Conservation (phyloP, 2,113 vertebrate species). For the Mungos mungo region DNA sequence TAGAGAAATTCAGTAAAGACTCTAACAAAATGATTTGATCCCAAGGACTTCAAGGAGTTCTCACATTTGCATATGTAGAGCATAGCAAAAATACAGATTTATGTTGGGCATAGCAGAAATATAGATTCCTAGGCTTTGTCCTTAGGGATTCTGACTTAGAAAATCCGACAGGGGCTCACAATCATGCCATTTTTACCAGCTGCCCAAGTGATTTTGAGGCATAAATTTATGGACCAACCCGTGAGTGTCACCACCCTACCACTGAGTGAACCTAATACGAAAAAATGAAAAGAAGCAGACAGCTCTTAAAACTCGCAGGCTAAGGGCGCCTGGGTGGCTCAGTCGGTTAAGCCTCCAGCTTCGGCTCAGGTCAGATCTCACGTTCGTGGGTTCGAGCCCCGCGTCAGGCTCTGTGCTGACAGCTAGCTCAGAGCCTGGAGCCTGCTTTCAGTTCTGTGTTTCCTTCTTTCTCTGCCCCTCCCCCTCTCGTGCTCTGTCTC, state of each 20-base stretch:
- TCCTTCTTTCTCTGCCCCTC: no score
- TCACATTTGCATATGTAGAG: background rate
- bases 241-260: background rate
- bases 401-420: no score
- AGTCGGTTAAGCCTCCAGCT: no score
- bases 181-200: background rate
- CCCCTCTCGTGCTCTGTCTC: no score
- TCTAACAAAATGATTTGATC: background rate
- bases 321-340: no score
- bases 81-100: background rate
- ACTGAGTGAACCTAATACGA: background rate
- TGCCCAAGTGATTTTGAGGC: background rate
- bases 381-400: no score
- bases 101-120: background rate
- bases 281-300: background rate
- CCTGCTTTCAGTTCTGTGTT: no score
- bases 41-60: background rate
- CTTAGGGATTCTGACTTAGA: background rate
- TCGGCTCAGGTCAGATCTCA: no score
- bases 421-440: no score
- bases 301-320: background rate
- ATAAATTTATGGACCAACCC: background rate
- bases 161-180: background rate
- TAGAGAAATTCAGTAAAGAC: background rate
- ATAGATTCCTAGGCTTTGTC: background rate